These are phyloP conservation scores for Eupelmus urozonus DNA, from an alignment of 2,888 invertebrate genomes.

Conservation along the genomic window DNA sequence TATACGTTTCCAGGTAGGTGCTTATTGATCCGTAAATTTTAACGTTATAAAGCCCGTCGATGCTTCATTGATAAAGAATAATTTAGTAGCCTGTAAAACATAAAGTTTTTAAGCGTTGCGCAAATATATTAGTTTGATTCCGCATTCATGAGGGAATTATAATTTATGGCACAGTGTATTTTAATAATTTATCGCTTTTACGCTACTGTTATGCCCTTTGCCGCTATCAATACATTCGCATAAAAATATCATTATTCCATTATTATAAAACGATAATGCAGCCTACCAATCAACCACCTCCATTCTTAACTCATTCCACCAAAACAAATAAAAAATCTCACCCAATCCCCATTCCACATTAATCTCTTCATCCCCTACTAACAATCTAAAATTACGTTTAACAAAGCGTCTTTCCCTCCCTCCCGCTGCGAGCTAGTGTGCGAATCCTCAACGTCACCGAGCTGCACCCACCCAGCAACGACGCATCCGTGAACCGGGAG, in stretches of 20 bases:
- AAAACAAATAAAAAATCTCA: no score
- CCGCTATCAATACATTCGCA: background rate
- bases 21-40: constrained; percentile 4
- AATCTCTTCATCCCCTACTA: no score
- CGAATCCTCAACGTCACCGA: background rate
- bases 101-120: constrained; percentile 18
- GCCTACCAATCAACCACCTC: no score
- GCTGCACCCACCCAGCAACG: background rate
- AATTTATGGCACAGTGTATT: constrained; percentile 15
- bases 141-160: constrained; percentile 31
- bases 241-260: constrained; percentile 7
- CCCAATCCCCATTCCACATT: no score
- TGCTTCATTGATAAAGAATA: constrained; percentile 33
- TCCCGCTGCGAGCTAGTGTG: background rate
- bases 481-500: background rate
- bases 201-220: constrained; percentile 1
- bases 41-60: background rate
- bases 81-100: constrained; percentile 22
- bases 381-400: no score
- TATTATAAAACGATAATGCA: background rate
- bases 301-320: no score
- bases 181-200: constrained; percentile 11
- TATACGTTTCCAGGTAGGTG: background rate
- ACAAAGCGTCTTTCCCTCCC: no score
- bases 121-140: constrained; percentile 38